Evolutionary conservation across 2,888 invertebrate species (phyloP), one percentile per base, ranked within the genome.

Genomic region (Panopea generosa): DNA sequence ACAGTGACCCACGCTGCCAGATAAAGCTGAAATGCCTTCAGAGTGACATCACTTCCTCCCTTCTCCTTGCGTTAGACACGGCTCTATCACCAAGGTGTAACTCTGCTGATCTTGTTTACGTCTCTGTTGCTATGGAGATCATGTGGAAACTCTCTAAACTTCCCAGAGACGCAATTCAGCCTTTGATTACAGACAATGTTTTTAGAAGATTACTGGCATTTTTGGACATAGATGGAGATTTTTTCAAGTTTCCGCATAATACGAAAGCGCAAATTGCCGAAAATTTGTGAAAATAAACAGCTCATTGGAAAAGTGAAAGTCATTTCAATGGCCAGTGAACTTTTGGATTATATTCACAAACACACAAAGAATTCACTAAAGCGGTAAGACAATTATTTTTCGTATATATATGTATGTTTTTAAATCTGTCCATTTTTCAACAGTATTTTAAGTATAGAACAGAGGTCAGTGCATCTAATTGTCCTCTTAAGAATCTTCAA

Each of bases 251-350:
- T 67, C 71, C 66, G 16, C 0, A 9, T n/a, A 60, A 56, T 18
- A 27, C 57, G 2, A 68, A 50, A 43, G 7, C 2, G 6, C 4
- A 38, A 14, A 27, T 81, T 40, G 26, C 45, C 40, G 40, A 59
- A n/a, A 3, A 45, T 77, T n/a, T 80, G 77, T 73, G 84, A 84
- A 60, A 77, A 80, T 14, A 78, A 81, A 70, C 84, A 82, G 43
- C 57, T 86, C n/a, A 68, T 84, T 62, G 84, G 83, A 18, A 82
- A 77, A 24, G 80, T 85, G 7, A 60, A 73, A 29, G 38, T 27
- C 1, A 60, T 67, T 50, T 47, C 57, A 20, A 74, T 81, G 72
- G 61, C 74, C 22, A 38, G 75, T n/a, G 83, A 80, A n/a, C 53
- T 66, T 1, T 52, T 80, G 18, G 63, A 71, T 7, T 67, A 70